These are phyloP conservation scores for Hemistola chrysoprasaria DNA, from an alignment of 2,888 invertebrate species.

Conservation along the genomic window DNA sequence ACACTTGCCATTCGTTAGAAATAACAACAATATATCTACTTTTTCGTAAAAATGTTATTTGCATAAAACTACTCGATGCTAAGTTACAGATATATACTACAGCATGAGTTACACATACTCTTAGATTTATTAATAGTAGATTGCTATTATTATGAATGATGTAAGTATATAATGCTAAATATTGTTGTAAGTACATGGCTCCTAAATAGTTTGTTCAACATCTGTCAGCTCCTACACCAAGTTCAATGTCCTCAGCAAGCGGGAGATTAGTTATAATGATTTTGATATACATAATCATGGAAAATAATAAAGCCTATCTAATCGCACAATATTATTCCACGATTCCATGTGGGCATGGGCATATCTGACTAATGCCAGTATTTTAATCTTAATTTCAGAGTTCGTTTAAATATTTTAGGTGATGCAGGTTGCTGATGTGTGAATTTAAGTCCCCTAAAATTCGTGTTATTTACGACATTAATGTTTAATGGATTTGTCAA, in stretches of 20 bases:
- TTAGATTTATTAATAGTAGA: too few species aligned
- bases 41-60: too few species aligned
- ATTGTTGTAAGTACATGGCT: slow-evolving; percentile 12
- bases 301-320: slow-evolving; percentile 29
- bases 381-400: slow-evolving; percentile 23
- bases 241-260: slow-evolving; percentile 43
- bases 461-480: too few species aligned
- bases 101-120: too few species aligned
- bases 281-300: slow-evolving; percentile 25
- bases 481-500: too few species aligned
- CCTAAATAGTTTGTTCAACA: slow-evolving; percentile 41
- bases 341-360: slow-evolving; percentile 13
- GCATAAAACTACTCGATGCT: too few species aligned
- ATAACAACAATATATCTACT: too few species aligned
- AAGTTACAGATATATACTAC: too few species aligned
- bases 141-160: neutral
- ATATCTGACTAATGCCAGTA: slow-evolving; percentile 19
- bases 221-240: slow-evolving; percentile 41
- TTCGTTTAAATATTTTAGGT: slow-evolving; percentile 3
- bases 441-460: too few species aligned
- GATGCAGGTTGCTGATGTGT: neutral
- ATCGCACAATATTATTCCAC: slow-evolving; percentile 24
- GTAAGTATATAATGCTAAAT: slow-evolving; percentile 1
- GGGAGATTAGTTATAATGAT: slow-evolving; percentile 23
- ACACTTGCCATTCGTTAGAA: too few species aligned